Evolutionary conservation across 2,888 invertebrate genomes (phyloP), one percentile per base, ranked within the genome.

Genomic region (Osmoderma eremita): DNA sequence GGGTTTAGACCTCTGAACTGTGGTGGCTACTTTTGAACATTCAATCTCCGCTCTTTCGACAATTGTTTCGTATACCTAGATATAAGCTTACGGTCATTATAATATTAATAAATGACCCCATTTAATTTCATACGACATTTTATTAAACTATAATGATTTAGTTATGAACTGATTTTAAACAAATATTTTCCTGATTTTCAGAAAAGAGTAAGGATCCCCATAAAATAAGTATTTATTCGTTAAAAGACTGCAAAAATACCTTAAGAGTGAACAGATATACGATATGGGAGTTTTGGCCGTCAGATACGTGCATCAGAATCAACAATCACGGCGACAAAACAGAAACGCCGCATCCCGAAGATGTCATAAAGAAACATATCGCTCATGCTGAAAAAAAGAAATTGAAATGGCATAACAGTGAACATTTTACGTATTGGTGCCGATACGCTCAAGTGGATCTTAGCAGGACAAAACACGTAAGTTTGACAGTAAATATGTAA

Each of bases 121-220:
- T n/a, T n/a, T n/a, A n/a, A n/a, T n/a, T n/a, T n/a, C n/a, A n/a
- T n/a, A n/a, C 6, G 6, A 39, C n/a, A 39, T 15, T 8, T 38
- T 50, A n/a, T 39, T 48, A 5, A n/a, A 54, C 3, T 4, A 8
- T 5, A 30, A 2, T 6, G 5, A 30, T 8, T 5, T 30, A 30
- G 10, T 3, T 30, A 30, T 30, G 10, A 4, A 30, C 30, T 5
- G 8, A 30, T 30, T 24, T 30, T 30, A 30, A 4, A 30, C 6
- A 17, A 41, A 18, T 30, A 20, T 30, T 50, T 54, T 45, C 15
- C 8, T 18, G 18, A 6, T 50, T 68, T 68, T 22, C 68, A 90
- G 90, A 90, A 84, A 90, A 90, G 84, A 90, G 89, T 84, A 88
- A 90, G 83, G 88, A 89, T 84, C 87, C 89, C 79, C 88, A 89